These are phyloP conservation scores for Mythimna albipuncta DNA, from an alignment of 2,888 invertebrate species.

Conservation along the genomic window DNA sequence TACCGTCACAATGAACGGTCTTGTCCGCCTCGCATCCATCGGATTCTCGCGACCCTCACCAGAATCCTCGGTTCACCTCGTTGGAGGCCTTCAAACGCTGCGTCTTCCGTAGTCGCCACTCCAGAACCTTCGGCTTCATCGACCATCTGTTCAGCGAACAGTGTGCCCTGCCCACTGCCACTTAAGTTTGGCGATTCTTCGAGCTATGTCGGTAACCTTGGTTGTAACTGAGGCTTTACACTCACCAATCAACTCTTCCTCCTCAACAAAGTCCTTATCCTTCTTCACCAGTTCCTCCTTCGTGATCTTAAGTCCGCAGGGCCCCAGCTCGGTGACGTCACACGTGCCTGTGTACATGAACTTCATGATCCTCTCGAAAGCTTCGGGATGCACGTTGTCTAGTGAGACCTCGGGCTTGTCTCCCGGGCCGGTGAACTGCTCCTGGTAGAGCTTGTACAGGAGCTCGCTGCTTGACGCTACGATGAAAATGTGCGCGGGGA, in stretches of 20 bases:
- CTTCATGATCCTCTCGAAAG: conserved; percentile 93
- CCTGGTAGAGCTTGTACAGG: conserved; percentile 90
- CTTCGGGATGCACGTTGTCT: conserved; percentile 90
- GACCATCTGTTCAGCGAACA: too few species aligned
- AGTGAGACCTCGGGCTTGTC: conserved; percentile 84
- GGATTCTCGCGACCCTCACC: too few species aligned
- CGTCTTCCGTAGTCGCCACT: too few species aligned
- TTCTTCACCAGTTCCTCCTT: conserved; percentile 84
- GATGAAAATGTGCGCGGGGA: conserved; percentile 94
- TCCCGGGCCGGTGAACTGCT: conserved; percentile 72
- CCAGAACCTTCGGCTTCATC: too few species aligned
- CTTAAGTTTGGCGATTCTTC: too few species aligned
- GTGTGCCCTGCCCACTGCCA: too few species aligned
- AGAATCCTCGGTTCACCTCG: too few species aligned
- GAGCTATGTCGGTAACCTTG: too few species aligned
- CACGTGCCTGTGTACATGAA: conserved; percentile 93
- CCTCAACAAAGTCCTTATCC: conserved; percentile 75
- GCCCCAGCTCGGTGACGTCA: conserved; percentile 90
- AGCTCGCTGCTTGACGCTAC: conserved; percentile 92
- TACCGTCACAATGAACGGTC: too few species aligned
- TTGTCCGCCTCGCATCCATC: too few species aligned
- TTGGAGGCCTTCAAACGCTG: too few species aligned
- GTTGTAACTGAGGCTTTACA: not conserved
- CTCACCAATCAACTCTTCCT: conserved; percentile 79
- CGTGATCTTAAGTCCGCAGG: conserved; percentile 85